Conservation (phyloP, 1,140 invertebrate genomes). For the Leptinotarsa defecta region DNA sequence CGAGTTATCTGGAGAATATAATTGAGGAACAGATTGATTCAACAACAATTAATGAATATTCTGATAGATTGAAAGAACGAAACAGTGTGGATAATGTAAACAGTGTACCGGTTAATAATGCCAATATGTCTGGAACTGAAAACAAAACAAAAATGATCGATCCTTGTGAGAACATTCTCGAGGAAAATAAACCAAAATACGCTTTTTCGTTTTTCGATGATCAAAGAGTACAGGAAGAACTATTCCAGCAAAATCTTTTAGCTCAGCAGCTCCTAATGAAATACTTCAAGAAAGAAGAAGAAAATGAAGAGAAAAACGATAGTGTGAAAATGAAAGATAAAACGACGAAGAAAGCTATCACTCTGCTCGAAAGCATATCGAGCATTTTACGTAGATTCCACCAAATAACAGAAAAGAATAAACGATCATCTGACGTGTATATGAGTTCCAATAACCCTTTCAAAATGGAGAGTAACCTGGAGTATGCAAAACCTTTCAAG, state of each 20-base stretch:
- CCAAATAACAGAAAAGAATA: not conserved
- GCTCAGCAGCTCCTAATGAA: slow-evolving; percentile 10
- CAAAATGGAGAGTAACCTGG: not conserved
- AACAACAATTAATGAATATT: too few species aligned
- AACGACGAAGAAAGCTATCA: not conserved
- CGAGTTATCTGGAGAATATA: not conserved
- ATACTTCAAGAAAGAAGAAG: slow-evolving; percentile 18
- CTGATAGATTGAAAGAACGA: too few species aligned
- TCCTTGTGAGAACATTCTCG: too few species aligned
- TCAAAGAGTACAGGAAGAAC: not conserved
- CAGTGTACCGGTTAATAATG: too few species aligned
- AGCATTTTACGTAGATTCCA: not conserved
- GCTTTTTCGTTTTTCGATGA: slow-evolving; percentile 8
- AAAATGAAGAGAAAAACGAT: not conserved
- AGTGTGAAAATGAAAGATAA: not conserved
- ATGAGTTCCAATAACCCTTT: not conserved
- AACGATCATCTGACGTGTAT: not conserved
- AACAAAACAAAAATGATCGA: too few species aligned
- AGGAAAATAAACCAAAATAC: not conserved
- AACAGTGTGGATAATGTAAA: too few species aligned
- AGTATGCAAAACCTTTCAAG: not conserved
- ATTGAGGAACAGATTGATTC: not conserved
- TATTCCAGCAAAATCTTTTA: slow-evolving; percentile 1
- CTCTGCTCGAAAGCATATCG: not conserved
- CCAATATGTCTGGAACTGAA: too few species aligned